Evolutionary conservation across 2,888 invertebrate genomes (phyloP), one percentile per base, ranked within the genome.

Genomic region (Diarsia rubi): DNA sequence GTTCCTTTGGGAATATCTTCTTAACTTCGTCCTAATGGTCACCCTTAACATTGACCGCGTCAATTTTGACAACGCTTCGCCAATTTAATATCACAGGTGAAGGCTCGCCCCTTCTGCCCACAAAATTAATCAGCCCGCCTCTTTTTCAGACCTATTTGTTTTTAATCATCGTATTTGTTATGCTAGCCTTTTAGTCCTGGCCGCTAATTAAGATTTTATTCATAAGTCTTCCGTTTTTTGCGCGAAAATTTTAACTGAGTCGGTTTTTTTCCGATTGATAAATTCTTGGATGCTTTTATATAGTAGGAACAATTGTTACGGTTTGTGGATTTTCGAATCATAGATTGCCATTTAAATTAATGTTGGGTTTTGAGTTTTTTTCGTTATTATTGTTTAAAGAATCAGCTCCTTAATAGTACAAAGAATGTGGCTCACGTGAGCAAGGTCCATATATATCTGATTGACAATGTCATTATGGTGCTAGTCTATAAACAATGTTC

Each of bases 181-280:
- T 92, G 90, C 88, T 87, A 86, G 81, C 84, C 88, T 86, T 93
- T 94, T 91, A 88, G 90, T 82, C 82, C 86, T 88, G 83, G 85
- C 94, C 94, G 95, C 94, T 96, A 91, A 96, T 96, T 96, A 94
- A 96, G 96, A 95, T 96, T 96, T 96, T 96, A 96, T 96, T 95
- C 95, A 96, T 96, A 93, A 91, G 87, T 87, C 83, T 73, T 77
- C 75, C 74, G 52, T 82, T 88, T 90, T 92, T 92, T 93, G 90
- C 90, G 88, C 86, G 68, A 85, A n/a, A 88, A 83, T 64, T 37
- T 76, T 63, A 69, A 74, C 70, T 59, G 65, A 69, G 65, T 64
- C 73, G n/a, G 44, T 81, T 81, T 86, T 86, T 86, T 82, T 44
- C 37, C 63, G 31, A 21, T 14, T 60, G 11, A 64, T 71, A 69